Evolutionary conservation across 1,140 invertebrate genomes (phyloP).

Genomic region (Mamestra configurata): DNA sequence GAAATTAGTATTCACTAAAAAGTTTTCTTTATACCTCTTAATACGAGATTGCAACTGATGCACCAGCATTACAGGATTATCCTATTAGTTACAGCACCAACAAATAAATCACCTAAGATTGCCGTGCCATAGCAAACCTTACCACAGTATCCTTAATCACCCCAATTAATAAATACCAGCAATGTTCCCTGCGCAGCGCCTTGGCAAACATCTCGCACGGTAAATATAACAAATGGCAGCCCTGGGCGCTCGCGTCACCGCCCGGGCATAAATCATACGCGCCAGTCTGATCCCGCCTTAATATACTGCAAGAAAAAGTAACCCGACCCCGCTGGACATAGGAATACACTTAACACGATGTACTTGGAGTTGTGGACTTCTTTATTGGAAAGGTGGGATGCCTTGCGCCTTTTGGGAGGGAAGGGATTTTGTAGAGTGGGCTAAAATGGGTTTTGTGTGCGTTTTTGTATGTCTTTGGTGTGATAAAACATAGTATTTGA

Average conservation of each 20-base stretch:
- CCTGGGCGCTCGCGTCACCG: conserved; percentile 30
- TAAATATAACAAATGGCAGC: conserved; percentile 38
- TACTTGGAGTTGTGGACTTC: conserved; percentile 36
- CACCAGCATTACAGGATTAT: too few species aligned
- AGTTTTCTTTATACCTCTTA: too few species aligned
- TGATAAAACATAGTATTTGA: too few species aligned
- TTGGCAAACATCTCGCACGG: neutral
- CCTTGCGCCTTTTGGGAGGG: neutral
- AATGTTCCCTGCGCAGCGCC: conserved; percentile 2
- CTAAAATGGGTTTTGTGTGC: neutral
- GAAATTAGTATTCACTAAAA: too few species aligned
- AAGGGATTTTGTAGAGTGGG: neutral
- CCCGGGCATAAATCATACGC: conserved; percentile 60
- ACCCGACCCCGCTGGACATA: conserved; percentile 75
- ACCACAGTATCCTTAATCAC: conserved; percentile 16
- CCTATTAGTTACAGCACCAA: neutral
- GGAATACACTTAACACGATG: conserved; percentile 73
- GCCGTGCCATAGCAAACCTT: neutral
- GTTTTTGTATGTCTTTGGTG: neutral
- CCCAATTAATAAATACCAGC: conserved; percentile 32
- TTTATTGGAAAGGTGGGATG: conserved; percentile 39
- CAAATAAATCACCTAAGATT: conserved; percentile 24
- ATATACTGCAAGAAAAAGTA: conserved; percentile 81
- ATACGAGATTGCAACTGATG: too few species aligned
- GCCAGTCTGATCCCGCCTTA: conserved; percentile 71